phyloP scores from a whole-genome alignment of 1,140 invertebrate genomes.

The Zaprionus vittiger region DNA sequence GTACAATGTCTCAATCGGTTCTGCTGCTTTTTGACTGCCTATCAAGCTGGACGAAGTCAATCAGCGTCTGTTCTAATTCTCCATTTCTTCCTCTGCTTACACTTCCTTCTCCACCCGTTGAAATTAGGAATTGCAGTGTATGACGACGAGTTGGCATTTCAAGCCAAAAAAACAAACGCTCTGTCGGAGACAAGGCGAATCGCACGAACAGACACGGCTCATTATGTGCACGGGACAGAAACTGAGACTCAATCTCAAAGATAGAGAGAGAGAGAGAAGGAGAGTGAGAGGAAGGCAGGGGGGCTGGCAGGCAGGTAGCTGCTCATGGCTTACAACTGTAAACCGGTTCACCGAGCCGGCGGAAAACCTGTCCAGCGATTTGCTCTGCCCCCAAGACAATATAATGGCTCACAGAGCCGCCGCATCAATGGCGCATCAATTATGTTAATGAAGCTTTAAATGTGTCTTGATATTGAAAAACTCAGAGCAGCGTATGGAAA shows the following conservation, averaged over 20 bases:
- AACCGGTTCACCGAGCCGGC: conserved; percentile 67
- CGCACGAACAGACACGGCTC: conserved; percentile 29
- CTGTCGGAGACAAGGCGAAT: conserved; percentile 6
- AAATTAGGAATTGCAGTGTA: conserved; percentile 73
- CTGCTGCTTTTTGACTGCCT: conserved; percentile 31
- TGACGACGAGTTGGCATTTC: conserved; percentile 13
- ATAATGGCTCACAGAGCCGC: conserved; percentile 54
- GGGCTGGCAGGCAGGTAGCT: conserved; percentile 1
- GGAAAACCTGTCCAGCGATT: conserved; percentile 76
- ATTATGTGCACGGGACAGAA: conserved; percentile 16
- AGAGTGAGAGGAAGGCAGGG: conserved; percentile 9
- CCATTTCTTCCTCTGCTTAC: neutral
- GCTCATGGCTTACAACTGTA: conserved; percentile 37
- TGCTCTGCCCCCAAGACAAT: conserved; percentile 70
- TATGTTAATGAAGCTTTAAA: conserved; percentile 80
- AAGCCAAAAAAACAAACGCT: conserved; percentile 1
- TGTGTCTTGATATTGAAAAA: conserved; percentile 77
- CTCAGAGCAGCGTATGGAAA: neutral
- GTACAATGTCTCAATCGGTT: conserved; percentile 16
- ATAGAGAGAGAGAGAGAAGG: neutral
- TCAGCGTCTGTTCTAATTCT: conserved; percentile 37
- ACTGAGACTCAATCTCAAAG: conserved; percentile 1
- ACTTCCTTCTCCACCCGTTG: neutral
- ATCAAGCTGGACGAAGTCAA: conserved; percentile 40
- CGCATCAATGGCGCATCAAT: conserved; percentile 78